phyloP scores from a whole-genome alignment of 2,888 invertebrate species.

The Dryomyza anilis region DNA sequence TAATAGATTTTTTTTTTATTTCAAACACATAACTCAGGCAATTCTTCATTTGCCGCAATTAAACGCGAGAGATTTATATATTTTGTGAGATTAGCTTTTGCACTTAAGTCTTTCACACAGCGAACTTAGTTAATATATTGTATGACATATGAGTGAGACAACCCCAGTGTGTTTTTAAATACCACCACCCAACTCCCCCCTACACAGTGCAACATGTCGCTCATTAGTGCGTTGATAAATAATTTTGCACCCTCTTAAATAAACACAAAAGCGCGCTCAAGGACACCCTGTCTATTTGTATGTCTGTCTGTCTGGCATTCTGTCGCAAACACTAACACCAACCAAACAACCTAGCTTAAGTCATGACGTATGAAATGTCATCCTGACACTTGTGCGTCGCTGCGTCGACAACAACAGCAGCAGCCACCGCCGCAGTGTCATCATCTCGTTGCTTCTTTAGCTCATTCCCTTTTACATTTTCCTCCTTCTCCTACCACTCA shows the following conservation, averaged over 20 bases:
- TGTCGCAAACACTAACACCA: no score
- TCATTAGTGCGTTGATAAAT: slow-evolving; percentile 20
- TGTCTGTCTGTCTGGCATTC: no score
- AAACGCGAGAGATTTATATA: slow-evolving; percentile 9
- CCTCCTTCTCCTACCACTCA: no score
- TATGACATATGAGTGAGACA: no score
- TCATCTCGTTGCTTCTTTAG: no score
- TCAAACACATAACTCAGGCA: neutral
- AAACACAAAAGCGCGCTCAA: slow-evolving; percentile 27
- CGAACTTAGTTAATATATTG: no score
- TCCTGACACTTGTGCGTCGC: slow-evolving; percentile 7
- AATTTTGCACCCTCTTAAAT: slow-evolving; percentile 23
- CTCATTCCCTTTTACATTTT: no score
- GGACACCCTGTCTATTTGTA: no score
- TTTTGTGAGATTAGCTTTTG: slow-evolving; percentile 22
- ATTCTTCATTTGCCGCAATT: neutral
- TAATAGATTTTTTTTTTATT: neutral
- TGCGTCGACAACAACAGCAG: no score
- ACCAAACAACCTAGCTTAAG: no score
- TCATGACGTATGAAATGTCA: slow-evolving; percentile 5
- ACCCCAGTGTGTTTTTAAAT: slow-evolving; percentile 2
- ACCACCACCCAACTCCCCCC: neutral
- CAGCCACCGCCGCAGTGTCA: no score
- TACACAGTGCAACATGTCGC: slow-evolving; percentile 16
- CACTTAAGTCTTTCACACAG: slow-evolving; percentile 15